phyloP scores from a whole-genome alignment of 2,113 vertebrate species.

The Muscicapa adusta region DNA sequence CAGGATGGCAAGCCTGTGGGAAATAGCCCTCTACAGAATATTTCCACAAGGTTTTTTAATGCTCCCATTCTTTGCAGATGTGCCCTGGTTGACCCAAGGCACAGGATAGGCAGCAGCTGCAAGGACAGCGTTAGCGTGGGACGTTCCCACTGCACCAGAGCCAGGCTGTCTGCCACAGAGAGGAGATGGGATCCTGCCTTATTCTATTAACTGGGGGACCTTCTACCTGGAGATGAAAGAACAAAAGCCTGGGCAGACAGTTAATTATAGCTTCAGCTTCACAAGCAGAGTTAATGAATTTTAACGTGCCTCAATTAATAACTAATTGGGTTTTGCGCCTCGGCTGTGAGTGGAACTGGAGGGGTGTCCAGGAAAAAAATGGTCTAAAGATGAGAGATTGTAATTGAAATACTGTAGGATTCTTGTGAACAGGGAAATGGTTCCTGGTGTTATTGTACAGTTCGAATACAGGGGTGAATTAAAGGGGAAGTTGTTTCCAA shows the following conservation, averaged over 20 bases:
- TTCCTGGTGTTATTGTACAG: neutral
- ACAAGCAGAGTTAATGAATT: slow-evolving; percentile 83
- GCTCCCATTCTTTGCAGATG: neutral
- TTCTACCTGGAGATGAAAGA: slow-evolving; percentile 73
- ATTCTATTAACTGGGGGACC: neutral
- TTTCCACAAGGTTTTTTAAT: neutral
- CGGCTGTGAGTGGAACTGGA: slow-evolving; percentile 30
- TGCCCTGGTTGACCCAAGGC: neutral
- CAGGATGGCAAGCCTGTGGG: neutral
- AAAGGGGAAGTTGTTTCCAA: neutral
- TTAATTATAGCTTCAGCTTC: slow-evolving; percentile 82
- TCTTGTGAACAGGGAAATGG: neutral
- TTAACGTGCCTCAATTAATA: slow-evolving; percentile 86
- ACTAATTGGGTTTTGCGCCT: slow-evolving; percentile 81
- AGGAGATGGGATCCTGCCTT: neutral
- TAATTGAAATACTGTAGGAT: slow-evolving; percentile 44
- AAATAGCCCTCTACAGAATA: neutral
- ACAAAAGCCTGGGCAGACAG: slow-evolving; percentile 78
- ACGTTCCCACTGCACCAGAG: neutral
- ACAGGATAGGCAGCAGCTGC: neutral
- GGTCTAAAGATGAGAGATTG: neutral
- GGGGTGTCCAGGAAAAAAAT: slow-evolving; percentile 22
- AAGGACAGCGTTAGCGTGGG: neutral
- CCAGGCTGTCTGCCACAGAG: neutral
- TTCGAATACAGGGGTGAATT: neutral